These are phyloP conservation scores for Pimpla rufipes DNA, from an alignment of 2,888 invertebrate species.

Conservation along the genomic window DNA sequence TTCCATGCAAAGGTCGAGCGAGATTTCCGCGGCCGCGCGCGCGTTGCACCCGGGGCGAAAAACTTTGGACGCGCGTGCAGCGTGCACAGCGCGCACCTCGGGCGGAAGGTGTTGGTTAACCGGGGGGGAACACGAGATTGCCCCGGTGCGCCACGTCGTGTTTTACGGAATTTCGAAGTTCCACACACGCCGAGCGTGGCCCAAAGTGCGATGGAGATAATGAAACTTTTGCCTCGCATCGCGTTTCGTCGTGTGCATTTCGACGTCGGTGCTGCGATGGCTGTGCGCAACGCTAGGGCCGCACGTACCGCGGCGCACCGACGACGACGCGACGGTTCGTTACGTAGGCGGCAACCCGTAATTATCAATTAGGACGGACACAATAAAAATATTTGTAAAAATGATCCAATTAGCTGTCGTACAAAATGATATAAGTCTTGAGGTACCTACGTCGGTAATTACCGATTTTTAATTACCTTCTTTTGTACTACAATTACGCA, in stretches of 20 bases:
- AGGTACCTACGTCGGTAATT: too few relatives aligned
- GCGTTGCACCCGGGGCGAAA: slow-evolving; percentile 40
- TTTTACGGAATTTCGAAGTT: slow-evolving; percentile 3
- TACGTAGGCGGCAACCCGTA: not conserved
- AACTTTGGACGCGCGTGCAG: slow-evolving; percentile 47
- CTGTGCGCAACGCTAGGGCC: not conserved
- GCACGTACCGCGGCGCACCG: not conserved
- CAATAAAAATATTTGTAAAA: not conserved
- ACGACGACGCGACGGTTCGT: not conserved
- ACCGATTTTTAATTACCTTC: too few relatives aligned
- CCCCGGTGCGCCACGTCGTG: not conserved
- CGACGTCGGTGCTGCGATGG: not conserved
- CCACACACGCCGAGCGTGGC: not conserved
- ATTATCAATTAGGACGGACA: not conserved
- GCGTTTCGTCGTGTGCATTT: slow-evolving; percentile 3
- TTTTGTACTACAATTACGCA: too few relatives aligned
- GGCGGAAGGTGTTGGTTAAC: slow-evolving; percentile 53
- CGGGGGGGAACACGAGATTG: slow-evolving; percentile 25
- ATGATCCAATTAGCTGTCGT: not conserved
- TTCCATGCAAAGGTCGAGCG: slow-evolving; percentile 59
- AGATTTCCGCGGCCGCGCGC: slow-evolving; percentile 23
- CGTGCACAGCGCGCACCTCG: slow-evolving; percentile 36
- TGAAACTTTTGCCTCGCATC: slow-evolving; percentile 32
- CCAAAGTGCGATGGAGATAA: slow-evolving; percentile 11
- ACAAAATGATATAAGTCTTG: too few relatives aligned